Evolutionary conservation across 1,140 invertebrate genomes (phyloP), one percentile per base, ranked within the genome.

Genomic region (Pseudomyrmex concolor): DNA sequence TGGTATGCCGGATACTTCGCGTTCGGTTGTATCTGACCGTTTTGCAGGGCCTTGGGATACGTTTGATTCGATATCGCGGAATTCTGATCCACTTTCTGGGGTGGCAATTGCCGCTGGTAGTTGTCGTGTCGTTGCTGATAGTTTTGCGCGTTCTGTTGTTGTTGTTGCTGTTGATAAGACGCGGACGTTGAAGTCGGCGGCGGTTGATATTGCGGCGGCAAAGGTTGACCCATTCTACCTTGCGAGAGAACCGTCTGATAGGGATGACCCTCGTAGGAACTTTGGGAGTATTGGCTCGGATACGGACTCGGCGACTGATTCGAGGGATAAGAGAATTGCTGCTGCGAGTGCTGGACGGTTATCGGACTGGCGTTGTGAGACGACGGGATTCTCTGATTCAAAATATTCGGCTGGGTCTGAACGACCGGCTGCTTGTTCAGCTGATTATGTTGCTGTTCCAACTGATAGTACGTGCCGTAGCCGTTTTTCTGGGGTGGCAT

Each of bases 1-100:
- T 95, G 95, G 74, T 96, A 96, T 0, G 95, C 93, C 64, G 95
- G 95, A 84, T 95, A 95, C 74, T 95, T 95, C 77, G 94, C 91
- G 45, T 92, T 93, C 22, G 91, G 89, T 45, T 91, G 91, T 43
- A 94, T 91, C 54, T 94, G 92, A 45, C 92, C 91, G 77, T 92
- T 94, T 50, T 92, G 94, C 13, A 93, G 76, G 19, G 93, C 91
- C 70, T 94, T 94, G 0, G 94, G 93, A 66, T 93, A 95, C 81
- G 86, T 93, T 83, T 90, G 94, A 88, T 91, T 94, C 1, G 92
- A 88, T 0, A 89, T 83, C 8, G 91, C 48, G 7, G 86, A 70
- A 43, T 89, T 89, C 71, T 91, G 92, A 15, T 90, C 59, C 5
- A 83, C 15, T 68, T 93, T 94, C 74, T 94, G 92, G 15, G 90